These are phyloP conservation scores for Pithecia hirsuta DNA, from an alignment of 2,797 vertebrate genomes.

Conservation along the genomic window DNA sequence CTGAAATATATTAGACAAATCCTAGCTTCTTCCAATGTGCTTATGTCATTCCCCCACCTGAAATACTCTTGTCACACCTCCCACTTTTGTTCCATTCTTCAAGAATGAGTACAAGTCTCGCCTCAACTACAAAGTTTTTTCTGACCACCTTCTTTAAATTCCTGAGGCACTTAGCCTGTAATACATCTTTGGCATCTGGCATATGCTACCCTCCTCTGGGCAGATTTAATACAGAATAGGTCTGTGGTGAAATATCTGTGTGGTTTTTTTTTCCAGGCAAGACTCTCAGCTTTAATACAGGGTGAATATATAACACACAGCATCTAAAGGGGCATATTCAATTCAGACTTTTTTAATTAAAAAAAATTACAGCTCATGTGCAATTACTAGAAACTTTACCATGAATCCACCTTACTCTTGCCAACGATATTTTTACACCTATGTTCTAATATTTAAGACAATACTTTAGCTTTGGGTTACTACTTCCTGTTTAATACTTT, in stretches of 20 bases:
- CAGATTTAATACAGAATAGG: neutral
- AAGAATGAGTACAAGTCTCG: neutral
- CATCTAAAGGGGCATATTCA: neutral
- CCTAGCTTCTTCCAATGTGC: neutral
- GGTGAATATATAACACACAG: neutral
- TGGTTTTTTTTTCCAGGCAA: neutral
- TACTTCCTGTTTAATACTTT: constrained; percentile 44
- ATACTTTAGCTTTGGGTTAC: constrained; percentile 17
- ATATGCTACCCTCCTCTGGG: neutral
- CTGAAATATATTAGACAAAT: neutral
- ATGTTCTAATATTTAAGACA: constrained; percentile 35
- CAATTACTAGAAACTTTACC: constrained; percentile 43
- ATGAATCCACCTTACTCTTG: constrained; percentile 5
- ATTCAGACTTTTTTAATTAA: neutral
- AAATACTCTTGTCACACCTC: neutral
- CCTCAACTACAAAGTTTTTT: neutral
- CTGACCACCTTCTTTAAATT: constrained; percentile 10
- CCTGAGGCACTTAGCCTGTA: neutral
- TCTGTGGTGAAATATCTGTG: neutral
- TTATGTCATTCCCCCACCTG: neutral
- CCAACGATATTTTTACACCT: constrained; percentile 33
- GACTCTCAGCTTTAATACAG: neutral
- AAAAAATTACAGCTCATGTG: neutral
- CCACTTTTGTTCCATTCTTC: neutral
- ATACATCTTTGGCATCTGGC: neutral